These are phyloP conservation scores for Nomia melanderi DNA, from an alignment of 1,140 invertebrate species.

Conservation along the genomic window DNA sequence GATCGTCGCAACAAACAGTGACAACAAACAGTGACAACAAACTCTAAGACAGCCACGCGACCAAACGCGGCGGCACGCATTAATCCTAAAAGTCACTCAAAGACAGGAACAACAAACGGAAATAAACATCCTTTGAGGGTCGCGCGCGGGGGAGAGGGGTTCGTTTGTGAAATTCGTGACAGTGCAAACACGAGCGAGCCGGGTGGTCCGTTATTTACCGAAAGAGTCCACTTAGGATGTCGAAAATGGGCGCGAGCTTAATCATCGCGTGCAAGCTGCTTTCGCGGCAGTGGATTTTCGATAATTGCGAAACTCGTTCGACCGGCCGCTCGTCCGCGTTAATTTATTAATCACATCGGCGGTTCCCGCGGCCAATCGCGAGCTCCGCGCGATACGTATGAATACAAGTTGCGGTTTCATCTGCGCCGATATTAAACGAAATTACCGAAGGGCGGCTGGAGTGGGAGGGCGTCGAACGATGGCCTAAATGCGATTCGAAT, in stretches of 20 bases:
- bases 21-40: too few relatives aligned
- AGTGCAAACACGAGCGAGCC: neutral
- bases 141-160: neutral
- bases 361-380: constrained; percentile 31
- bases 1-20: too few relatives aligned
- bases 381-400: constrained; percentile 19
- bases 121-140: too few relatives aligned
- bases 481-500: constrained; percentile 15
- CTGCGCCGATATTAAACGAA: constrained; percentile 45
- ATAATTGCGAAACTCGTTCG: constrained; percentile 18
- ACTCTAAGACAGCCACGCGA: too few relatives aligned
- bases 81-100: too few relatives aligned
- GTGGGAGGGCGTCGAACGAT: neutral
- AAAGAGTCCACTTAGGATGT: neutral
- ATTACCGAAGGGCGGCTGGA: neutral
- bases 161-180: neutral
- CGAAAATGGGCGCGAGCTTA: neutral
- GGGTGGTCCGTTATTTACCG: neutral
- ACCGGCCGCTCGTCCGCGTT: constrained; percentile 20
- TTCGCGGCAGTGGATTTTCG: constrained; percentile 15
- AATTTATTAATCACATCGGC: constrained; percentile 65
- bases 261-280: constrained; percentile 12
- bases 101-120: too few relatives aligned
- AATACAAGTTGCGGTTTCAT: constrained; percentile 48
- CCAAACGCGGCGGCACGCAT: too few relatives aligned